Evolutionary conservation across 2,113 vertebrate genomes (phyloP).

Genomic region (Tragelaphus imberbis): DNA sequence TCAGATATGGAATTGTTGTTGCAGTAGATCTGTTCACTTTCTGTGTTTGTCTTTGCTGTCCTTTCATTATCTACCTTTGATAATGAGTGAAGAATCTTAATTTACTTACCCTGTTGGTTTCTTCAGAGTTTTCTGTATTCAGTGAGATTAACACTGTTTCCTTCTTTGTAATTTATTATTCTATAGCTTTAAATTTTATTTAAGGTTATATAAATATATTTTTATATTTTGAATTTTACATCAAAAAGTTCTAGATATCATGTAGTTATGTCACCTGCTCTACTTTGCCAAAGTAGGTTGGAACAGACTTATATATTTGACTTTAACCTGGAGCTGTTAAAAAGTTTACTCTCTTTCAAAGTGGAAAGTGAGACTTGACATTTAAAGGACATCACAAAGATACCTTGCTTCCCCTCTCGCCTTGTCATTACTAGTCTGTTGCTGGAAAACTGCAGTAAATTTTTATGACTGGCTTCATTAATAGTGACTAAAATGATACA

Average conservation of each 20-base stretch:
- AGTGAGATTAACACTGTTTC: neutral
- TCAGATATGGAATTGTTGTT: neutral
- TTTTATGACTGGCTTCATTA: conserved; percentile 58
- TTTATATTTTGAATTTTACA: neutral
- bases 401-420: too few relatives aligned
- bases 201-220: neutral
- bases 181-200: neutral
- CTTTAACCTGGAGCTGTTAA: neutral
- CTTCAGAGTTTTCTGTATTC: neutral
- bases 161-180: neutral
- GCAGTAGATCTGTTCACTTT: neutral
- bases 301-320: neutral
- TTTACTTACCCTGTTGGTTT: neutral
- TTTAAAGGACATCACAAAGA: neutral
- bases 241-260: neutral
- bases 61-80: neutral
- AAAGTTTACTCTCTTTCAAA: neutral
- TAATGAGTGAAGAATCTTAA: neutral
- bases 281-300: neutral
- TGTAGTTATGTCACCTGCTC: neutral
- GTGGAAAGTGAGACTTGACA: neutral
- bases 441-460: conserved; percentile 69
- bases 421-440: conserved; percentile 35
- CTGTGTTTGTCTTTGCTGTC: neutral
- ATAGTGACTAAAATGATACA: conserved; percentile 47